These are phyloP conservation scores for Tenualosa ilisha DNA, from an alignment of 2,797 vertebrate species.

Conservation along the genomic window DNA sequence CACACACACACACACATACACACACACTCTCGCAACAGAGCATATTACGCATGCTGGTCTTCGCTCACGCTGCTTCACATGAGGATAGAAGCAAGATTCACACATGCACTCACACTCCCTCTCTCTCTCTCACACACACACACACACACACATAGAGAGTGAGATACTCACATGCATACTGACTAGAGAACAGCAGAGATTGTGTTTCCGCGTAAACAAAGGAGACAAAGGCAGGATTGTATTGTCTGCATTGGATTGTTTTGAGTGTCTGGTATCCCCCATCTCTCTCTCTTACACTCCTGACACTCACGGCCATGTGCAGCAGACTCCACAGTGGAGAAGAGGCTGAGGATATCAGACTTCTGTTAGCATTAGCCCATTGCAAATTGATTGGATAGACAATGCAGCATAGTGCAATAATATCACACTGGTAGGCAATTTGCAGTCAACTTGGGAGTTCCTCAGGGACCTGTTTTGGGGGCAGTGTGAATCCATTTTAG, in stretches of 20 bases:
- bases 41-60: conserved; percentile 26
- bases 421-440: neutral
- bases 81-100: neutral
- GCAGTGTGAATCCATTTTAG: neutral
- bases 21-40: conserved; percentile 23
- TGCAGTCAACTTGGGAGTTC: neutral
- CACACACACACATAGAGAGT: neutral
- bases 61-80: neutral
- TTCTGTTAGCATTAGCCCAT: neutral
- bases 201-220: conserved; percentile 27
- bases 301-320: neutral
- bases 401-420: neutral
- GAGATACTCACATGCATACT: neutral
- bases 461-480: neutral
- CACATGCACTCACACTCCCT: neutral
- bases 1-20: conserved; percentile 28
- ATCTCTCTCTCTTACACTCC: neutral
- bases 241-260: neutral
- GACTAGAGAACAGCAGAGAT: conserved; percentile 18
- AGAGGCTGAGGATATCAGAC: neutral
- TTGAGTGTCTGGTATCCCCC: neutral
- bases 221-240: conserved; percentile 21
- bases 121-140: neutral
- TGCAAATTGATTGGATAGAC: neutral
- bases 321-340: neutral